Conservation (phyloP, 2,797 vertebrate species). For the Cheracebus regulus region DNA sequence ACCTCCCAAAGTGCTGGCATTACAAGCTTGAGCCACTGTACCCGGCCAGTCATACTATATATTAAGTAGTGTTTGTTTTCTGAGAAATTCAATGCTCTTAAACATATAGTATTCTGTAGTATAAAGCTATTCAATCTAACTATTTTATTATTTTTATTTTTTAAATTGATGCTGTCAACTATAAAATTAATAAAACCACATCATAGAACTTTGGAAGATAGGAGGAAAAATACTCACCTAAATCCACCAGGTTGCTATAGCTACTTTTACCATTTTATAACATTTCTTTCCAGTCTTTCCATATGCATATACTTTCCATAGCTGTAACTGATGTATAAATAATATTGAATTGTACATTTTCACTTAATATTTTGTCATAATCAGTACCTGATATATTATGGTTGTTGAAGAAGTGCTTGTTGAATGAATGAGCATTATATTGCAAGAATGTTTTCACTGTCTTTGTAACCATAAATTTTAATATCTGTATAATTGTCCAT, state of each 20-base stretch:
- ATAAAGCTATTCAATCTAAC: background rate
- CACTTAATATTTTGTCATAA: background rate
- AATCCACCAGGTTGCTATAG: background rate
- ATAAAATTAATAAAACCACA: background rate
- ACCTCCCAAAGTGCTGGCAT: background rate
- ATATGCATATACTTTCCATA: background rate
- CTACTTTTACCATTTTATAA: background rate
- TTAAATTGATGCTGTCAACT: slow-evolving; percentile 13
- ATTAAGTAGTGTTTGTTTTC: background rate
- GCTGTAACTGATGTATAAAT: background rate
- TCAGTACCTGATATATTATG: background rate
- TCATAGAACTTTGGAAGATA: background rate
- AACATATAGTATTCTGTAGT: background rate
- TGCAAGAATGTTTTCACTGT: background rate
- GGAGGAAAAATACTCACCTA: background rate
- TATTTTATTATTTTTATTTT: slow-evolving; percentile 31
- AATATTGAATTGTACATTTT: background rate
- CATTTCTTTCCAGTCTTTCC: slow-evolving; percentile 25
- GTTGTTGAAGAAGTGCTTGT: background rate
- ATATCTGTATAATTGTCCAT: background rate
- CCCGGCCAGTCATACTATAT: background rate
- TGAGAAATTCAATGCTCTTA: background rate
- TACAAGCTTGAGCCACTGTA: background rate
- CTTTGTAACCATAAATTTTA: background rate
- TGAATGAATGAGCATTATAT: background rate